Percentiles rank a stretch among this genome's conserved stretches.
Evolutionary conservation across 2,888 invertebrate species (phyloP).

Genomic region (Cantharis nigra): DNA sequence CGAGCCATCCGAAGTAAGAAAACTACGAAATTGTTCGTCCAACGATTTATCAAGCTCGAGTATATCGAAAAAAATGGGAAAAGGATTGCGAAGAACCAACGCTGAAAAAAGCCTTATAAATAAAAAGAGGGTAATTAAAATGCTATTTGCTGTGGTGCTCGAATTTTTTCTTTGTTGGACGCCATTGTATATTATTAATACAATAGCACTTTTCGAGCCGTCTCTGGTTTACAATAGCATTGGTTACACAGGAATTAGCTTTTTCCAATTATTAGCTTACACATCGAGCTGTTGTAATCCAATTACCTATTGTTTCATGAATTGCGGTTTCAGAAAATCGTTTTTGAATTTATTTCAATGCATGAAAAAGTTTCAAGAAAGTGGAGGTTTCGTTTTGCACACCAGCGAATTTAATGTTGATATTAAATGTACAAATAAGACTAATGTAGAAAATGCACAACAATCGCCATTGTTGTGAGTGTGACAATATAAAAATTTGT

Average conservation of each 20-base stretch:
- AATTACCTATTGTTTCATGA: conserved; percentile 73
- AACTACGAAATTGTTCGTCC: conserved; percentile 47
- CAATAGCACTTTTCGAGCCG: conserved; percentile 60
- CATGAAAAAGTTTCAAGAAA: conserved; percentile 41
- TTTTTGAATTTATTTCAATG: conserved; percentile 65
- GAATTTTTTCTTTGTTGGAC: conserved; percentile 76
- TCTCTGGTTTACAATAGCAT: conserved; percentile 57
- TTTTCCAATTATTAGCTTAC: conserved; percentile 64
- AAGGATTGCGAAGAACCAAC: conserved; percentile 52
- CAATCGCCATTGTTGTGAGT: conserved; percentile 25
- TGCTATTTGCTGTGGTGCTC: conserved; percentile 70
- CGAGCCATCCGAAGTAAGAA: conserved; percentile 46
- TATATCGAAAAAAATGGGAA: conserved; percentile 23
- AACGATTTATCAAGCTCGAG: conserved; percentile 39
- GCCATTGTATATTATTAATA: conserved; percentile 65
- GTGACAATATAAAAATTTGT: conserved; percentile 2
- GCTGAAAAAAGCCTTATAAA: conserved; percentile 58
- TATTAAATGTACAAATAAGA: conserved; percentile 45
- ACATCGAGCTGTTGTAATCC: conserved; percentile 69
- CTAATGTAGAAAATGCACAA: conserved; percentile 34
- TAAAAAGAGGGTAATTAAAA: conserved; percentile 62
- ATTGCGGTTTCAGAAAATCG: conserved; percentile 66
- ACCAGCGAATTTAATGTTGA: conserved; percentile 49
- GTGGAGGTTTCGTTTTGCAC: conserved; percentile 38
- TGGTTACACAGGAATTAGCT: conserved; percentile 59